phyloP scores from a whole-genome alignment of 2,888 invertebrate species.

The Andrena dorsata region DNA sequence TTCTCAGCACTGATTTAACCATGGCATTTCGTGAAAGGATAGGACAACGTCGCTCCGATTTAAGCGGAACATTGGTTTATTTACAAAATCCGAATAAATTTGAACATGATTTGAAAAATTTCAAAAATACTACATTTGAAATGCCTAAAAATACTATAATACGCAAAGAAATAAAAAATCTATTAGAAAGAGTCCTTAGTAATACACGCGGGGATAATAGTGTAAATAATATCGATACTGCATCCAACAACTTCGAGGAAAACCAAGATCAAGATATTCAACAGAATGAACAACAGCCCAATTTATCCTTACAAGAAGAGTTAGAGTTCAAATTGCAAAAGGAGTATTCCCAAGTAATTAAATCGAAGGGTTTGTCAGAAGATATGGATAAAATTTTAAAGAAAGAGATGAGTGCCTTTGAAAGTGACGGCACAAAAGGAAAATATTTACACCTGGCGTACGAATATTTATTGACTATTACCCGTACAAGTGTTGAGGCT shows the following conservation, averaged over 20 bases:
- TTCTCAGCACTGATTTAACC: conserved; percentile 20
- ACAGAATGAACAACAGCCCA: background rate
- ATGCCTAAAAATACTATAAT: conserved; percentile 32
- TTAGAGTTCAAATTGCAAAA: conserved; percentile 54
- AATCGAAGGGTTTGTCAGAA: conserved; percentile 40
- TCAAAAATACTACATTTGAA: conserved; percentile 22
- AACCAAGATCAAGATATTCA: conserved; percentile 20
- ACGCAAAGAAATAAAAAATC: conserved; percentile 36
- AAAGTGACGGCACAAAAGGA: background rate
- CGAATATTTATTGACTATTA: background rate
- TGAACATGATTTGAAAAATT: conserved; percentile 44
- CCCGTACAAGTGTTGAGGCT: conserved; percentile 11
- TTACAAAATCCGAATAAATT: conserved; percentile 58
- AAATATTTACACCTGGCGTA: background rate
- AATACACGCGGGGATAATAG: conserved; percentile 11
- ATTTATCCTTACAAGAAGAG: conserved; percentile 45
- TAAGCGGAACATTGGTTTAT: conserved; percentile 47
- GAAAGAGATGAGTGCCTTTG: background rate
- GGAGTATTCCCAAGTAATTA: conserved; percentile 42
- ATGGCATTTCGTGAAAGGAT: conserved; percentile 38
- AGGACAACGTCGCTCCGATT: conserved; percentile 43
- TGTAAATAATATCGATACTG: background rate
- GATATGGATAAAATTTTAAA: conserved; percentile 51
- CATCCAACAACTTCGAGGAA: conserved; percentile 7
- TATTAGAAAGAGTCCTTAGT: conserved; percentile 35